Percentiles rank a stretch among this genome's conserved stretches.
phyloP scores from a whole-genome alignment of 2,888 invertebrate species.

The Calameuta idolon region DNA sequence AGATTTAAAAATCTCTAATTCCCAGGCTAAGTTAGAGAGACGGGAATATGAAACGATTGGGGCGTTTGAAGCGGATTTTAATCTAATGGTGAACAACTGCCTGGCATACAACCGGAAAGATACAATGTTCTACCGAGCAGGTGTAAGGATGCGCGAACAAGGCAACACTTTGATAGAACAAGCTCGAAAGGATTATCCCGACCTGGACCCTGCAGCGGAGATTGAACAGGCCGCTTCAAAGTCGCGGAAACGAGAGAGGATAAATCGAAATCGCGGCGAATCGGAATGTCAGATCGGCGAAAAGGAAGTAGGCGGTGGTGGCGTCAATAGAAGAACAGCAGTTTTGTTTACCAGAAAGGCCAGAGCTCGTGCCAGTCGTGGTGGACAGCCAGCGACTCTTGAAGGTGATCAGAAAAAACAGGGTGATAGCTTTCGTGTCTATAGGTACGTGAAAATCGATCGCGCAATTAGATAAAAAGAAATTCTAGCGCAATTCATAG shows the following conservation, averaged over 20 bases:
- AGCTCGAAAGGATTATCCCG: constrained; percentile 76
- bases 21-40: constrained; percentile 73
- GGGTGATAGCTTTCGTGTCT: constrained; percentile 62
- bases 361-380: constrained; percentile 69
- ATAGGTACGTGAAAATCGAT: constrained; percentile 43
- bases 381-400: constrained; percentile 41
- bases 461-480: too few relatives aligned
- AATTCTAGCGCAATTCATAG: background rate
- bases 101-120: constrained; percentile 95
- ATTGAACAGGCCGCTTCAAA: constrained; percentile 35
- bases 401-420: constrained; percentile 57
- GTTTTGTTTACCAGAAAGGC: constrained; percentile 83
- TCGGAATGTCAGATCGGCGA: constrained; percentile 51
- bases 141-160: constrained; percentile 89
- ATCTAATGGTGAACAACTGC: constrained; percentile 96
- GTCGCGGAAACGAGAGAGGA: constrained; percentile 57
- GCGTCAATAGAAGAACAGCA: constrained; percentile 80
- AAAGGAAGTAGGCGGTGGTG: constrained; percentile 63
- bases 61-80: constrained; percentile 89
- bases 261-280: constrained; percentile 52
- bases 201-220: constrained; percentile 45
- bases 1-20: constrained; percentile 1
- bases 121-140: constrained; percentile 93
- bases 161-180: constrained; percentile 84
- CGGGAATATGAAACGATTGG: constrained; percentile 79